Evolutionary conservation across 2,888 invertebrate genomes (phyloP), one percentile per base, ranked within the genome.

Genomic region (Amphipyra tragopoginis): DNA sequence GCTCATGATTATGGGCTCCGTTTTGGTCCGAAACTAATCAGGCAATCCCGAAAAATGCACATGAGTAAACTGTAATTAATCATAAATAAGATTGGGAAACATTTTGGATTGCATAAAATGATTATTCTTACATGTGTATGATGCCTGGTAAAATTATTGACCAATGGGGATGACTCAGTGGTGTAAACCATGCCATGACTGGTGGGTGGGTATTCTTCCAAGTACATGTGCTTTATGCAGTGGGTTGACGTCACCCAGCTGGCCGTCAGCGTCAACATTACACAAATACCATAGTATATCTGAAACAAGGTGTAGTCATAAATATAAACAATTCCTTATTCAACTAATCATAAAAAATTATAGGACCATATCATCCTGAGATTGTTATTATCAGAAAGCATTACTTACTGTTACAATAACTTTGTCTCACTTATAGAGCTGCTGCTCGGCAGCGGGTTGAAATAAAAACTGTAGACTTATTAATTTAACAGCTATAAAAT

Each of bases 201-300:
- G 42, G 72, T 82, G 3, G 86, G 87, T 1, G 90, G 85, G 70
- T 94, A 93, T 64, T 90, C 95, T 87, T 92, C 90, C 82, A 97
- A 93, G 86, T 97, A 98, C 86, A 98, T 96, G 86, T 98, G 97
- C 91, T 98, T 98, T 80, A 98, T 97, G 88, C 98, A 97, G 86
- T 98, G 98, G 0, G 98, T 98, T n/a, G 98, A 97, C 0, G 98
- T 98, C 48, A 98, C 98, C 98, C 98, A 98, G 11, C 98, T 97
- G 8, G 97, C 97, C n/a, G 98, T 98, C 56, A 98, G 97, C 77
- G 97, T 96, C 59, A 97, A 96, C 40, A 97, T 98, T 68, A 98
- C 97, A 93, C 98, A 97, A 65, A 98, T 96, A 53, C 98, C 98
- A 87, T 97, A 98, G 88, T 98, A 98, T 87, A 98, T 97, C 98